Conservation (phyloP, 35 echinoderm and acorn worm genomes). For the Apostichopus parvimensis region DNA sequence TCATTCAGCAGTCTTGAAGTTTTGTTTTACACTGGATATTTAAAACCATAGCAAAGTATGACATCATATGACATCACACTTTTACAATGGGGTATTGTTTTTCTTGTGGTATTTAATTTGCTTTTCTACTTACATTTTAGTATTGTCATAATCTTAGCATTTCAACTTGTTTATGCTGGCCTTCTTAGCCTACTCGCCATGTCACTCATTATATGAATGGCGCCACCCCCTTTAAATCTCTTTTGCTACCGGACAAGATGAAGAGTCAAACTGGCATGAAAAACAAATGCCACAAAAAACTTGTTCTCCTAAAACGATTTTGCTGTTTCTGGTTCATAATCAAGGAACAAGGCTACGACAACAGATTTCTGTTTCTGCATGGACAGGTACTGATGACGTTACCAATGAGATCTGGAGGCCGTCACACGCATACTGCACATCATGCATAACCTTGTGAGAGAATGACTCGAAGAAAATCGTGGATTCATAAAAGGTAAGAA, state of each 20-base stretch:
- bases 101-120: no score
- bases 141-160: no score
- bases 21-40: no score
- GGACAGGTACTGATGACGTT: neutral
- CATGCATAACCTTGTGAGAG: neutral
- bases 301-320: neutral
- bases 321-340: slow-evolving; percentile 19
- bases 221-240: no score
- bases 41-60: no score
- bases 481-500: neutral
- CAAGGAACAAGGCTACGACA: slow-evolving; percentile 9
- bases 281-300: neutral
- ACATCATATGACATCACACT: no score
- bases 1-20: no score
- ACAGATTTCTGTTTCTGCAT: slow-evolving; percentile 49
- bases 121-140: no score
- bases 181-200: no score
- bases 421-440: neutral
- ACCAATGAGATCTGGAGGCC: neutral
- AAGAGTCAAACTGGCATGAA: neutral
- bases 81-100: no score
- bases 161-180: no score
- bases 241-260: neutral
- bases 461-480: neutral
- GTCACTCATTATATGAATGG: no score